Base-by-base conservation (phyloP, 2,888 invertebrate genomes). In the Coenonympha glycerion region DNA sequence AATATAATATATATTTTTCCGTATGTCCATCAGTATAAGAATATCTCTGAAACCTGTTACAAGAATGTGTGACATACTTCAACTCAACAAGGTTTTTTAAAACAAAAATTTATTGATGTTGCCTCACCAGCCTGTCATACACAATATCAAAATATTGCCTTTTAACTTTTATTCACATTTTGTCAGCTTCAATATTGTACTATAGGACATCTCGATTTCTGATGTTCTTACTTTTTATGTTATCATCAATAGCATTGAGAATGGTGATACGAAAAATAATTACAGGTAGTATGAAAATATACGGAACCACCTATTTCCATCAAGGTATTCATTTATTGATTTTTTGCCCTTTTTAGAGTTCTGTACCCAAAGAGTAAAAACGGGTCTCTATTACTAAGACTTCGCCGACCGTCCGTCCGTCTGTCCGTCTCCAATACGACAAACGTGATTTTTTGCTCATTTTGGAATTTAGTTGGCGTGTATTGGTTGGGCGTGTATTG, bases 21-120 rank as follows among this genome's bases (percentile, higher is more conserved):
- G 64, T 63, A 65, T 67, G 62, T 65, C 58, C 68, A 71, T 72
- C 71, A 63, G 49, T 47, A 53, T 59, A 54, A 56, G 60, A 65
- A 68, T 61, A 72, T 70, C 66, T 70, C 52, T 57, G 62, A 76
- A 78, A 79, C 77, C 76, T 71, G 78, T 76, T 71, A 60, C 68
- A 63, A 62, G 64, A 62, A 65, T 67, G 66, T 70, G 64, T 76
- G 81, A 77, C 78, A 80, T 61, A 78, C 73, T 73, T 73, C 68
- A 74, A 68, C 72, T 73, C 68, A 74, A 68, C 72, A 71, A 75
- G 68, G 66, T 65, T 76, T 71, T 63, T 60, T 49, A 56, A 62
- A 68, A 66, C 63, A 66, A 66, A 60, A 64, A 69, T 66, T 68
- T 70, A 76, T 72, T 64, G 66, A 68, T 69, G 67, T 74, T 73